phyloP scores from a whole-genome alignment of 2,888 invertebrate genomes.

The Ormyrus rosae region DNA sequence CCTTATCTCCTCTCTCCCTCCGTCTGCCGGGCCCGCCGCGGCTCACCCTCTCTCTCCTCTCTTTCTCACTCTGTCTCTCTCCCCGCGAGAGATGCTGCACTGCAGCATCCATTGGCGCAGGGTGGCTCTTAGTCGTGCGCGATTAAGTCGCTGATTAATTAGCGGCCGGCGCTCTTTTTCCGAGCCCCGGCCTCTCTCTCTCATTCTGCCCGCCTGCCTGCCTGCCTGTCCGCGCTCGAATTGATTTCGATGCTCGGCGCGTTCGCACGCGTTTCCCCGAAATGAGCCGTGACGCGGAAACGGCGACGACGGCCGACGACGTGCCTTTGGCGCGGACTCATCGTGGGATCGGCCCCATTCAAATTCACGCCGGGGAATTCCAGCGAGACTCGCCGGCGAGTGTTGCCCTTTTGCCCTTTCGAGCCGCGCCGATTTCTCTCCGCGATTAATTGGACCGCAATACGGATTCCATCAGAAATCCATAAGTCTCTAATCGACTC shows the following conservation, averaged over 20 bases:
- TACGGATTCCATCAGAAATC: too few relatives aligned
- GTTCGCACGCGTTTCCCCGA: slow-evolving; percentile 56
- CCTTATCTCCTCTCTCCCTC: slow-evolving; percentile 36
- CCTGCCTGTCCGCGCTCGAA: neutral
- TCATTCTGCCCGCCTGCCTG: too few relatives aligned
- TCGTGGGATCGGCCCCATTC: slow-evolving; percentile 72
- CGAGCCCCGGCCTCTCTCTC: too few relatives aligned
- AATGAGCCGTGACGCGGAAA: slow-evolving; percentile 60
- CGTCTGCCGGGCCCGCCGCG: neutral
- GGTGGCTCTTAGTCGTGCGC: neutral
- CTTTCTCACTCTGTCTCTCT: neutral
- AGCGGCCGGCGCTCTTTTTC: slow-evolving; percentile 14
- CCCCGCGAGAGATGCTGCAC: neutral
- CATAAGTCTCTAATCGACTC: too few relatives aligned
- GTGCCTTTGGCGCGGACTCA: slow-evolving; percentile 3
- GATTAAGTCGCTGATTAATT: neutral
- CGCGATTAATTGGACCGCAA: too few relatives aligned
- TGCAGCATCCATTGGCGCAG: slow-evolving; percentile 1
- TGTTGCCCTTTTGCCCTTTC: slow-evolving; percentile 29
- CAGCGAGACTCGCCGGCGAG: slow-evolving; percentile 1
- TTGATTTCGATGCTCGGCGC: slow-evolving; percentile 40
- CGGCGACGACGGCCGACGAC: slow-evolving; percentile 49
- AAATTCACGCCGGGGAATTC: slow-evolving; percentile 61
- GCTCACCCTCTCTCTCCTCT: neutral
- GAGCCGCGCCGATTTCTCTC: neutral